Base-by-base conservation (phyloP, 2,888 invertebrate species). In the Trissonchulus sp. region DNA sequence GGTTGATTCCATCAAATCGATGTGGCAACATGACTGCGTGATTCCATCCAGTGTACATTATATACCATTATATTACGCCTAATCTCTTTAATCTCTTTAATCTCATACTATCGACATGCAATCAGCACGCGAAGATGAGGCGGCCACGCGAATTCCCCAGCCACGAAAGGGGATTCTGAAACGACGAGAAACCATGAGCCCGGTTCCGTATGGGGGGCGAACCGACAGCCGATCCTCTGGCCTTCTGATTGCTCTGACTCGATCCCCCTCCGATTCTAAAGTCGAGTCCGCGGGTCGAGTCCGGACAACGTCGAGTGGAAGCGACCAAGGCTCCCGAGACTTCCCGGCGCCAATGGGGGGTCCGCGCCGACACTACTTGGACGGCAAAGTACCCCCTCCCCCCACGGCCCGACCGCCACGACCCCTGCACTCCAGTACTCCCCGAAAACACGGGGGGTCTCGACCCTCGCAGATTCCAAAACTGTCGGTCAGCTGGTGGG, bases 401-500 rank as follows among this genome's bases (percentile, higher is more conserved):
- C n/a, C n/a, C n/a, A n/a, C n/a, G n/a, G 48, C 8, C 8, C 48
- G 8, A 23, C 48, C 48, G 8, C 48, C 48, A 8, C 8, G 48
- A 48, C 48, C 48, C 8, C 48, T 23, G 8, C 48, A 23, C 23
- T 23, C 48, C 8, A 48, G 48, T 23, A 48, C 8, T 23, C 8
- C 48, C 48, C 48, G 8, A 15, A 48, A 23, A 48, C 48, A 23
- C 8, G 8, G 8, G 8, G 23, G 48, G 8, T 15, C 8, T 23
- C 68, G 68, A 18, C 68, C 68, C 31, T 15, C 15, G 8, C 68
- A 63, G 48, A 80, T 81, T 36, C 81, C 81, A 38, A 81, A 81
- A 75, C 77, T 80, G 38, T 79, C 79, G 65, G 83, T 83, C 28
- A 83, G 81, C 3, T 83, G 83, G 80, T 81, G 82, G 77, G 83